Evolutionary conservation across 2,888 invertebrate species (phyloP).

Genomic region (Rhagophthalmus giganteus): DNA sequence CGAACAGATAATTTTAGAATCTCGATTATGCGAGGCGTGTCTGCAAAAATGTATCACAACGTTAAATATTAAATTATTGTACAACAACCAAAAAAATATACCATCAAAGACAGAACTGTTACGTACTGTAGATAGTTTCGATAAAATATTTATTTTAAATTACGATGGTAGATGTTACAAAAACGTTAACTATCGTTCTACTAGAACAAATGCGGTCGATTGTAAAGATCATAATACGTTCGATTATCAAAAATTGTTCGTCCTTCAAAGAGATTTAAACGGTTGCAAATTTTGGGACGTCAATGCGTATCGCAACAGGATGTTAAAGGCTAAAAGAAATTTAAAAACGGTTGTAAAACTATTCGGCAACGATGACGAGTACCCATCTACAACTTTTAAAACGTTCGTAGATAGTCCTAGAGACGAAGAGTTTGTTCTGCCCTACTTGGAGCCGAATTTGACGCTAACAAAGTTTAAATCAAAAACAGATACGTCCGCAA

Average conservation of each 20-base stretch:
- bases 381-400: constrained; percentile 1
- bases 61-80: constrained; percentile 17
- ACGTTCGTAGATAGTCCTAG: not conserved
- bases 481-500: not conserved
- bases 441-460: constrained; percentile 8
- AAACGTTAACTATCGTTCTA: constrained; percentile 3
- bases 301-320: constrained; percentile 3
- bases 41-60: constrained; percentile 4
- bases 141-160: constrained; percentile 17
- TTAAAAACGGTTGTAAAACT: not conserved
- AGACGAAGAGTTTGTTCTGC: constrained; percentile 12
- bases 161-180: constrained; percentile 19
- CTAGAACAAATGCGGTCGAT: not conserved
- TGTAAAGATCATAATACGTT: constrained; percentile 12
- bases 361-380: not conserved
- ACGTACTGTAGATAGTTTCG: constrained; percentile 12
- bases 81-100: not conserved
- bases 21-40: constrained; percentile 11
- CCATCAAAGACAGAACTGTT: constrained; percentile 4
- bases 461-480: constrained; percentile 4
- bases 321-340: not conserved
- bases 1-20: constrained; percentile 10
- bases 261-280: constrained; percentile 13
- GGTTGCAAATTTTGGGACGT: constrained; percentile 26
- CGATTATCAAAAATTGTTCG: constrained; percentile 19